Percentiles rank a stretch among this genome's conserved stretches.
phyloP scores from a whole-genome alignment of 2,113 vertebrate genomes.

The Peromyscus polionotus region DNA sequence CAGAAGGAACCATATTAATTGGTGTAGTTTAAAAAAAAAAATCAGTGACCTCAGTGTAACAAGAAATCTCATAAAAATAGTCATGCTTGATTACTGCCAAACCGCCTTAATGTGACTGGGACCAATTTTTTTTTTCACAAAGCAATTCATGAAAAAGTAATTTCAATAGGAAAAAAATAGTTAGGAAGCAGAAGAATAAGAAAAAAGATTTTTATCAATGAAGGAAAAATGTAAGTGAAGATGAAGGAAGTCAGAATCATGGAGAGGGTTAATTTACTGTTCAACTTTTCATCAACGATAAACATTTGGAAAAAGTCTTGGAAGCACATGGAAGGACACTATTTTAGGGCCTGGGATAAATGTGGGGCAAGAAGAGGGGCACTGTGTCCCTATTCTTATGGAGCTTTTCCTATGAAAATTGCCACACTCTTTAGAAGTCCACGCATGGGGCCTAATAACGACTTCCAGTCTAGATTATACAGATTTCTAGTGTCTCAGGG shows the following conservation, averaged over 20 bases:
- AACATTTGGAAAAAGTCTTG: not conserved
- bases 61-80: conserved; percentile 6
- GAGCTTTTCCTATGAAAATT: not conserved
- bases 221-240: not conserved
- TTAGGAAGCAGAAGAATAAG: not conserved
- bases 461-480: not conserved
- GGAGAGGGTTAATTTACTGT: not conserved
- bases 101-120: not conserved
- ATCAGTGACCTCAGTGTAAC: not conserved
- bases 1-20: not conserved
- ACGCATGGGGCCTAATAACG: not conserved
- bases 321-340: not conserved
- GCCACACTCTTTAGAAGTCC: not conserved
- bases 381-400: not conserved
- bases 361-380: not conserved
- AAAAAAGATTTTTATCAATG: not conserved
- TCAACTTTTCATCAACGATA: not conserved
- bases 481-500: not conserved
- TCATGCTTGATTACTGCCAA: conserved; percentile 18
- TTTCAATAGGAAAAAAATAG: not conserved
- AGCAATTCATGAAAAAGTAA: conserved; percentile 14
- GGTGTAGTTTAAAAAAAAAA: not conserved
- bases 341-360: not conserved
- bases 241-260: not conserved
- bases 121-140: not conserved